phyloP scores from a whole-genome alignment of 2,888 invertebrate species.

The Folsomia manolachei region DNA sequence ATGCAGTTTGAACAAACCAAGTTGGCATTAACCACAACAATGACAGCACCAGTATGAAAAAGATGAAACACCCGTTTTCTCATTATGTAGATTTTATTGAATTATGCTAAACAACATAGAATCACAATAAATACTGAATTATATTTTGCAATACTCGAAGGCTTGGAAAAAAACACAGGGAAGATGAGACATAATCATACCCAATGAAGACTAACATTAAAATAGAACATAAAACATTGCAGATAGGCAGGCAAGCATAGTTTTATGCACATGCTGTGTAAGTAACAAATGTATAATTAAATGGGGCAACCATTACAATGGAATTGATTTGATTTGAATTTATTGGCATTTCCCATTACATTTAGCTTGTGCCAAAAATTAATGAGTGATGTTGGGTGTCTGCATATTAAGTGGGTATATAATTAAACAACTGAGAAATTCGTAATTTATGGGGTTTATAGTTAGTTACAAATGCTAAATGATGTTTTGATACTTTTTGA shows the following conservation, averaged over 20 bases:
- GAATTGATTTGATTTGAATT: neutral
- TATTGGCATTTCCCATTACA: neutral
- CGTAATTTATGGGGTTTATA: neutral
- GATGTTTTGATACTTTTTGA: no score
- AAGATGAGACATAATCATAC: neutral
- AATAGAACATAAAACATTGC: no score
- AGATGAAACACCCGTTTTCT: neutral
- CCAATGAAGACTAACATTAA: no score
- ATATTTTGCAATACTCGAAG: neutral
- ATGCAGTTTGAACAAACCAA: no score
- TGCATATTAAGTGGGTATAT: neutral
- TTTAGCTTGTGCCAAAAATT: neutral
- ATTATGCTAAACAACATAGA: neutral
- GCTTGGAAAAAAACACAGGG: neutral
- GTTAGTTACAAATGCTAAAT: no score
- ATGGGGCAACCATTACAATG: no score
- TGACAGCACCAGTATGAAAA: neutral
- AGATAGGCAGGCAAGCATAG: no score
- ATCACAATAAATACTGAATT: neutral
- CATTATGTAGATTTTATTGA: neutral
- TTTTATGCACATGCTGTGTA: no score
- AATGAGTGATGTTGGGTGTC: neutral
- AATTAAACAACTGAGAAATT: neutral
- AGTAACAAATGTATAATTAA: neutral
- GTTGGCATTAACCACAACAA: no score